These are phyloP conservation scores for Scleropages formosus DNA, from an alignment of 2,797 vertebrate genomes.

Conservation along the genomic window DNA sequence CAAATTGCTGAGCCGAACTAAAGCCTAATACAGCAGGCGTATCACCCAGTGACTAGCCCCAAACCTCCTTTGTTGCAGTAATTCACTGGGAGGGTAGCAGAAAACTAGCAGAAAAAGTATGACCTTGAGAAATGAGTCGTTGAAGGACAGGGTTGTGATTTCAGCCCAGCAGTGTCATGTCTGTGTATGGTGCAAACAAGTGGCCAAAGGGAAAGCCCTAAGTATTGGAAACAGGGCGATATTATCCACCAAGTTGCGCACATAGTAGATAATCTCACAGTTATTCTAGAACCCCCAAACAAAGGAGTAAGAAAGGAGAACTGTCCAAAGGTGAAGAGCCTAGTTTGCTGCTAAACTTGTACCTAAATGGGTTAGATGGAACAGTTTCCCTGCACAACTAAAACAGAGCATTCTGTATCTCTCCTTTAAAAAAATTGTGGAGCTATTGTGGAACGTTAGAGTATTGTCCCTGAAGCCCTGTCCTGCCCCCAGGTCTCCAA, in stretches of 20 bases:
- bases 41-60: background rate
- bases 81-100: background rate
- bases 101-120: background rate
- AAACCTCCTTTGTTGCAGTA: background rate
- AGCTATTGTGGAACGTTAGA: too few relatives aligned
- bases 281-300: background rate
- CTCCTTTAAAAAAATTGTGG: background rate
- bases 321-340: background rate
- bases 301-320: background rate
- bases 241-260: background rate
- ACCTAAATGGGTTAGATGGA: background rate
- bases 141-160: conserved; percentile 5
- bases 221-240: background rate
- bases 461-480: too few relatives aligned
- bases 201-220: background rate
- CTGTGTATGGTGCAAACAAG: too few relatives aligned
- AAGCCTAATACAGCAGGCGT: background rate
- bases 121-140: conserved; percentile 5
- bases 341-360: conserved; percentile 2
- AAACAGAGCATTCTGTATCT: background rate
- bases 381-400: background rate
- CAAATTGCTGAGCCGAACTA: conserved; percentile 28
- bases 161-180: too few relatives aligned
- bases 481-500: too few relatives aligned
- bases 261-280: background rate